Evolutionary conservation across 2,797 vertebrate genomes (phyloP).

Genomic region (Clarias platycephalus): DNA sequence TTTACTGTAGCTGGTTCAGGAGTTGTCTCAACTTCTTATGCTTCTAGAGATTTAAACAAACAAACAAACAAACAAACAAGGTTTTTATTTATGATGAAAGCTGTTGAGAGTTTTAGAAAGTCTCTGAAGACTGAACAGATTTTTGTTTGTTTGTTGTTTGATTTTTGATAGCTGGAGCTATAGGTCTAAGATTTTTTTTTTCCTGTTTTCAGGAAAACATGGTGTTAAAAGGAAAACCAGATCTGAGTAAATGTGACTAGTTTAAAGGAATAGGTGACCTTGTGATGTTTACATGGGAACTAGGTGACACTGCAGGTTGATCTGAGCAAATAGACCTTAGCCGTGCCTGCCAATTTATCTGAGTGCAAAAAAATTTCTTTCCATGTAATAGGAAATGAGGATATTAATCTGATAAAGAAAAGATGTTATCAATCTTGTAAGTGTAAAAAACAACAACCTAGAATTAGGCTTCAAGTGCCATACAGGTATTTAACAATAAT

Average conservation of each 20-base stretch:
- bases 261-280: background rate
- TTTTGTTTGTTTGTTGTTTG: no score
- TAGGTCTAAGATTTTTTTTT: background rate
- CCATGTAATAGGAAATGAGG: background rate
- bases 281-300: conserved; percentile 31
- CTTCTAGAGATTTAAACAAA: no score
- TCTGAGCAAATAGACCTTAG: background rate
- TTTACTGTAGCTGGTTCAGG: background rate
- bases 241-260: background rate
- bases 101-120: no score
- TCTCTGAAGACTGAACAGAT: background rate
- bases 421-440: background rate
- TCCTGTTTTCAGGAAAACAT: background rate
- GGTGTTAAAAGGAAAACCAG: background rate
- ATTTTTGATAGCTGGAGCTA: no score
- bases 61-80: no score
- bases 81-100: no score
- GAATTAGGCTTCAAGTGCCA: no score
- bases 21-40: background rate
- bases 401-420: background rate
- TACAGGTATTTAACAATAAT: no score
- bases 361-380: conserved; percentile 1
- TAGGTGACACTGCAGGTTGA: conserved; percentile 15
- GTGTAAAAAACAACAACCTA: no score
- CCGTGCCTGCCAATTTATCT: background rate